phyloP scores from a whole-genome alignment of 1,140 invertebrate genomes.

The Leguminivora glycinivorella region DNA sequence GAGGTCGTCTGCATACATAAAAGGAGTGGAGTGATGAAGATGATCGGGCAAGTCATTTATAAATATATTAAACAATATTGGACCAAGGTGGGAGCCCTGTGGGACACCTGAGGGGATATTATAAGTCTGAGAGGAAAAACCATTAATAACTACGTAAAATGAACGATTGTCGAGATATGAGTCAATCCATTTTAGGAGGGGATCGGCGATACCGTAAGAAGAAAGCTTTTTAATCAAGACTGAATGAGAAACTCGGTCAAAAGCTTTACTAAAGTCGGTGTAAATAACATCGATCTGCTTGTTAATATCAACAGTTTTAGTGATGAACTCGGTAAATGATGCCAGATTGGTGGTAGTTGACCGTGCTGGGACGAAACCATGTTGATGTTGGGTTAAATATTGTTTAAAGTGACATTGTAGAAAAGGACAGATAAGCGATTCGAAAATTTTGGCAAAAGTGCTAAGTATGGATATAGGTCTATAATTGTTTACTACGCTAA shows the following conservation, averaged over 20 bases:
- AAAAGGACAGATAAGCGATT: conserved; percentile 28
- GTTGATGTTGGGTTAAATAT: conserved; percentile 19
- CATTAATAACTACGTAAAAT: conserved; percentile 14
- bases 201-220: conserved; percentile 7
- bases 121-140: too few relatives aligned
- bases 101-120: neutral
- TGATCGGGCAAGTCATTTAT: too few relatives aligned
- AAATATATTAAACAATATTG: too few relatives aligned
- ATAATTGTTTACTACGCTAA: conserved; percentile 36
- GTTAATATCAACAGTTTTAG: conserved; percentile 9
- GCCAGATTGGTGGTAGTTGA: conserved; percentile 30
- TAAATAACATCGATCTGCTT: conserved; percentile 32
- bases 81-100: neutral
- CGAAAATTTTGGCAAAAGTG: conserved; percentile 39
- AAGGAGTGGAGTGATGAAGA: too few relatives aligned
- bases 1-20: too few relatives aligned
- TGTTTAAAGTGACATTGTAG: conserved; percentile 21
- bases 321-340: conserved; percentile 15
- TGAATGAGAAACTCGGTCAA: conserved; percentile 30
- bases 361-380: conserved; percentile 30
- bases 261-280: conserved; percentile 34
- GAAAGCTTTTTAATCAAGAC: conserved; percentile 27
- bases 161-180: conserved; percentile 29
- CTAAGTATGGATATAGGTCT: conserved; percentile 42
- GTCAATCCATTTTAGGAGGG: conserved; percentile 19